Conservation (phyloP, 2,797 vertebrate species). For the Enteromius paludinosus region DNA sequence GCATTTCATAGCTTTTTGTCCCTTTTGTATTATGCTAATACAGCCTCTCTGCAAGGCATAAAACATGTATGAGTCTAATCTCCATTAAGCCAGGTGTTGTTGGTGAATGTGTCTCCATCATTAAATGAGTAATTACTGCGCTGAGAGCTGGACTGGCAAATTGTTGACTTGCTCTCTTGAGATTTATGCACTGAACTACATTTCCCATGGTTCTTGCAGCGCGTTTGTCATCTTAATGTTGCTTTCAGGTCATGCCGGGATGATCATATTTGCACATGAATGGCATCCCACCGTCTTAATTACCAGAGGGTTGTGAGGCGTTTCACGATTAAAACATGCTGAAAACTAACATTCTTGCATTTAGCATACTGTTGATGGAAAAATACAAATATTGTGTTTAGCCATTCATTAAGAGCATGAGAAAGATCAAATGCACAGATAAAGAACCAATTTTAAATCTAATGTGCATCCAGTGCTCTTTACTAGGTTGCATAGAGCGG, state of each 20-base stretch:
- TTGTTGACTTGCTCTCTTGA: slow-evolving; percentile 26
- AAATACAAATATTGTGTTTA: not conserved
- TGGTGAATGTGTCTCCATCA: slow-evolving; percentile 33
- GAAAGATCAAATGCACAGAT: not conserved
- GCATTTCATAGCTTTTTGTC: slow-evolving; percentile 32
- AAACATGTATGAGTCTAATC: slow-evolving; percentile 42
- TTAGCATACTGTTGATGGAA: not conserved
- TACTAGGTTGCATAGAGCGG: not conserved
- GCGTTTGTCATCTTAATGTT: not conserved
- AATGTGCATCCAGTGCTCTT: not conserved
- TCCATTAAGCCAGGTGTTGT: slow-evolving; percentile 34
- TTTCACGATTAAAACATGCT: not conserved
- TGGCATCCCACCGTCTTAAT: not conserved
- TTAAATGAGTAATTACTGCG: slow-evolving; percentile 43
- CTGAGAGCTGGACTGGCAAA: slow-evolving; percentile 22
- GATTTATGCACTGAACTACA: slow-evolving; percentile 24
- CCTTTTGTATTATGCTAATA: slow-evolving; percentile 46
- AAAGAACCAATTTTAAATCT: not conserved
- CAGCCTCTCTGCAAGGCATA: slow-evolving; percentile 15
- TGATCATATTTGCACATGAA: not conserved
- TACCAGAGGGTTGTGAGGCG: not conserved
- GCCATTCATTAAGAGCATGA: not conserved
- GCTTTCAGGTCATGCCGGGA: not conserved
- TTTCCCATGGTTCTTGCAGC: slow-evolving; percentile 37
- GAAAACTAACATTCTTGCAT: not conserved